phyloP scores from a whole-genome alignment of 2,797 vertebrate genomes.

The Vireo griseus region DNA sequence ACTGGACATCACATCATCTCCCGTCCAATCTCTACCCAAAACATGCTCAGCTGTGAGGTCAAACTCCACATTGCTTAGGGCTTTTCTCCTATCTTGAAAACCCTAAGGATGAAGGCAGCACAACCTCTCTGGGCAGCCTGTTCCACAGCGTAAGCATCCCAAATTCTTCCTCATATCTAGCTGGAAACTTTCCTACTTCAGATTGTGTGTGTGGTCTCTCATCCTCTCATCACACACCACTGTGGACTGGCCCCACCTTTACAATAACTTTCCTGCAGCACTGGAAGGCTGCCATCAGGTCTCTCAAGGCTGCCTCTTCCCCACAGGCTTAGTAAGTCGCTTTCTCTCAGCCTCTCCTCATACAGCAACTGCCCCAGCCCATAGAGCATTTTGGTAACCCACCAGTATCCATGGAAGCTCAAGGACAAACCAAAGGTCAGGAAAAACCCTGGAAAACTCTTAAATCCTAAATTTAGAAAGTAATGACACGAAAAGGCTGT shows the following conservation, averaged over 20 bases:
- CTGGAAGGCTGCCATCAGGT: not conserved
- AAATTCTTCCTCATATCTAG: not conserved
- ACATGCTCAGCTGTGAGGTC: not conserved
- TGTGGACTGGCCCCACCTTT: not conserved
- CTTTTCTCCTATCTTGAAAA: not conserved
- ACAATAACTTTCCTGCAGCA: not conserved
- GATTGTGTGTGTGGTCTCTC: not conserved
- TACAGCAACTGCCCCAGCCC: not conserved
- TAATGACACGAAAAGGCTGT: not conserved
- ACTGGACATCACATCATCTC: not conserved
- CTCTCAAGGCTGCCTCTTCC: not conserved
- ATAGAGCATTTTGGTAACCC: not conserved
- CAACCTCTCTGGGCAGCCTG: not conserved
- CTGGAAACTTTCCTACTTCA: not conserved
- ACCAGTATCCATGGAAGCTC: not conserved
- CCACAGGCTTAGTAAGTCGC: not conserved
- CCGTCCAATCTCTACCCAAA: not conserved
- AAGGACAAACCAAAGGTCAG: not conserved
- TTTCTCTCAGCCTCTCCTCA: not conserved
- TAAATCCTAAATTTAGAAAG: not conserved
- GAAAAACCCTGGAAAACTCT: not conserved
- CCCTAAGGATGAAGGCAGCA: not conserved
- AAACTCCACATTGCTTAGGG: not conserved
- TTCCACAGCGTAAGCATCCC: not conserved
- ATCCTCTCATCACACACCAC: not conserved